phyloP scores from a whole-genome alignment of 1,140 invertebrate species.

The Bacillus rossius region DNA sequence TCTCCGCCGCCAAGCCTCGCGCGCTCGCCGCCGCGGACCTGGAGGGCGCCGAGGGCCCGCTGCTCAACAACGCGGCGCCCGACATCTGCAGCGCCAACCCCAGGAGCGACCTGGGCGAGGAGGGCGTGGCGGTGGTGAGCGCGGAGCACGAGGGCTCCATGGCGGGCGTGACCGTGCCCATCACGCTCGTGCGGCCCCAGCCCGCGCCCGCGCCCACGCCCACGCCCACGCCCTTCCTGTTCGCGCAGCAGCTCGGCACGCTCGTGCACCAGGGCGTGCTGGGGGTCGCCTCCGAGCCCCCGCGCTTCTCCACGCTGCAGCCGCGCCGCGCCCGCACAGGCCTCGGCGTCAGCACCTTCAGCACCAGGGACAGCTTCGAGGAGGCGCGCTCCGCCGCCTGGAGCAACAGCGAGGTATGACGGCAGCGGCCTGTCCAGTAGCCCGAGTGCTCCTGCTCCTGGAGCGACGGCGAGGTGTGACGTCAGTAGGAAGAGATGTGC shows the following conservation, averaged over 20 bases:
- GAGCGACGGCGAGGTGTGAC: too few species aligned
- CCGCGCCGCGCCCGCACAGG: conserved; percentile 2
- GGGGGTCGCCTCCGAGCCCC: conserved; percentile 9
- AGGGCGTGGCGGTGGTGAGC: neutral
- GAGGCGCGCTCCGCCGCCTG: neutral
- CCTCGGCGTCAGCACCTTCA: conserved; percentile 14
- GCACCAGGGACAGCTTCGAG: conserved; percentile 10
- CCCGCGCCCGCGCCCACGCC: neutral
- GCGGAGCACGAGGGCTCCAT: conserved; percentile 3
- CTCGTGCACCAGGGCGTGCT: conserved; percentile 13
- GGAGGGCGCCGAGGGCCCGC: conserved; percentile 22
- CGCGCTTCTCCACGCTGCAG: conserved; percentile 6
- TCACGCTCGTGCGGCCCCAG: conserved; percentile 7
- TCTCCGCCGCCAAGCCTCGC: conserved; percentile 4
- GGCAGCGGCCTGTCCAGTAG: neutral
- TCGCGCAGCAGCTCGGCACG: conserved; percentile 19
- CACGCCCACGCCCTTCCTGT: conserved; percentile 11
- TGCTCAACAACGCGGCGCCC: conserved; percentile 14
- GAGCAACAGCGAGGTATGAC: conserved; percentile 14
- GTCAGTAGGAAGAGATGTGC: too few species aligned
- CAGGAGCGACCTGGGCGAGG: neutral
- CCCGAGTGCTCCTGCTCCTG: too few species aligned
- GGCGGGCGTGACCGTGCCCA: conserved; percentile 11
- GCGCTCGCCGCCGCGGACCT: conserved; percentile 16
- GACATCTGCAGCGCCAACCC: conserved; percentile 20